Evolutionary conservation across 2,888 invertebrate species (phyloP).

Genomic region (Heliconius sara): DNA sequence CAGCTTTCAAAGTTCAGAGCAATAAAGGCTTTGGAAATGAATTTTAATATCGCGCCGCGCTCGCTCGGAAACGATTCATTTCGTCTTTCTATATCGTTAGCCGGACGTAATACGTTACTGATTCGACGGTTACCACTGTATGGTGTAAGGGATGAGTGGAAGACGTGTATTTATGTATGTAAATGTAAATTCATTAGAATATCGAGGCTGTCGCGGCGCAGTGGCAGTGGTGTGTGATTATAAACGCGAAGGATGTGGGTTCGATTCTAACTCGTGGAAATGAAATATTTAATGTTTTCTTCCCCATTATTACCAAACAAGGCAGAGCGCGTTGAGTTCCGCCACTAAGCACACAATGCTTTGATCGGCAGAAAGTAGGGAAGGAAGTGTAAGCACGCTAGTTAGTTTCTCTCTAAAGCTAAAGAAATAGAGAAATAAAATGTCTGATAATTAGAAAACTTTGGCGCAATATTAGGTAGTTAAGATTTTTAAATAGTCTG

Average conservation of each 20-base stretch:
- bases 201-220: too few species aligned
- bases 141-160: conserved; percentile 34
- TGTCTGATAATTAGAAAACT: too few species aligned
- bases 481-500: not conserved
- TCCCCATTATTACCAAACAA: not conserved
- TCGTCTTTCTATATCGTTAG: conserved; percentile 48
- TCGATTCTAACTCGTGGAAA: not conserved
- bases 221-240: too few species aligned
- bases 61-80: conserved; percentile 47
- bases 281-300: not conserved
- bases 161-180: not conserved
- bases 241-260: not conserved
- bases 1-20: conserved; percentile 50
- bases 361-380: not conserved
- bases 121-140: conserved; percentile 36
- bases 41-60: conserved; percentile 52
- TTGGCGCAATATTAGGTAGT: not conserved
- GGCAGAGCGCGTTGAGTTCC: not conserved
- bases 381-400: not conserved
- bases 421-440: not conserved
- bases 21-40: conserved; percentile 54
- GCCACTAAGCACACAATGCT: not conserved
- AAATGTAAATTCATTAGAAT: too few species aligned
- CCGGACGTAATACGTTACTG: conserved; percentile 48
- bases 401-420: not conserved